Evolutionary conservation across 1,140 invertebrate species (phyloP), one percentile per base, ranked within the genome.

Genomic region (Sesamia nonagrioides): DNA sequence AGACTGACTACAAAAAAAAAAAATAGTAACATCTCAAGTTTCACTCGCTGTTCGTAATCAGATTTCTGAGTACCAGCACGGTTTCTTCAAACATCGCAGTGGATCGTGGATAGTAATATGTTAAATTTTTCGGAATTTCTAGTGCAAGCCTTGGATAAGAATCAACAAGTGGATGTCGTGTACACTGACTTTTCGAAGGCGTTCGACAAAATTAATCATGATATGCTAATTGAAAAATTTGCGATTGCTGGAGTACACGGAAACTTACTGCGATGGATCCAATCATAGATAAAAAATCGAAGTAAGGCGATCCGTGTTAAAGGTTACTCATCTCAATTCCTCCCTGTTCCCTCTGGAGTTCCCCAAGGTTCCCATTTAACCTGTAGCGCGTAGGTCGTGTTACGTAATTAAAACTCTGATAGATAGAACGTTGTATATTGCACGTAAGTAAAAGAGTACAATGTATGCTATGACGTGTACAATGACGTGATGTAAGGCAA

Each of bases 1-100:
- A 27, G 27, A 27, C 27, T 3, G 27, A 27, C 3, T 3, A 1
- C 27, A 1, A 27, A 27, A 27, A 27, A 3, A 68, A 48, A 50
- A 68, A 68, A 45, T 68, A 9, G 63, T 68, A 37, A 68, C 42
- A 11, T 27, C 40, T 15, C 40, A 68, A 68, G 9, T 68, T 4
- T 42, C 40, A 21, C 11, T 45, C 15, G n/a, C 17, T 27, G 1
- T 27, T 27, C 27, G 1, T 27, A 27, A 27, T 27, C 27, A 27
- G 1, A 27, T 27, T 27, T 27, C 3, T 27, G 1, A 27, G 3
- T 3, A 27, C 27, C 27, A 27, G 27, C 27, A 27, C 27, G 27
- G 27, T 3, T 27, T 27, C 27, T 27, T 27, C 27, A 27, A 27
- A 27, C 27, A 27, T 27, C 27, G 27, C 27, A 27, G 27, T n/a